phyloP scores from a whole-genome alignment of 1,140 invertebrate species.

The Harlomillsia oculata region DNA sequence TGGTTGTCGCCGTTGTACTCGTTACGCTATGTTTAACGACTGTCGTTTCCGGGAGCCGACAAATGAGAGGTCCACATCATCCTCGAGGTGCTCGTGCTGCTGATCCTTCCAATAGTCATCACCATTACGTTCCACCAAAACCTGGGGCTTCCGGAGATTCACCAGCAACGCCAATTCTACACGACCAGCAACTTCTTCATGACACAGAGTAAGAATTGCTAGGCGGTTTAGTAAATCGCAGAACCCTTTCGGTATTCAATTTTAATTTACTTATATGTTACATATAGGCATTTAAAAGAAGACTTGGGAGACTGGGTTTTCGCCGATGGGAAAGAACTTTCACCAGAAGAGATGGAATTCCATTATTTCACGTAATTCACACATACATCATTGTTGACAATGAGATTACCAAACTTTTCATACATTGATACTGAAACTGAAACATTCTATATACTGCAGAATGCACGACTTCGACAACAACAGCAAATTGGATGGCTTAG shows the following conservation, averaged over 20 bases:
- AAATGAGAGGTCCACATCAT: conserved; percentile 59
- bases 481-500: conserved; percentile 65
- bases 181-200: conserved; percentile 55
- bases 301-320: conserved; percentile 51
- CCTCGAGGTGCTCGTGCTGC: conserved; percentile 39
- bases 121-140: conserved; percentile 52
- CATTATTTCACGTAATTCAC: conserved; percentile 51
- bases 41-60: no score
- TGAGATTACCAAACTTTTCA: no score
- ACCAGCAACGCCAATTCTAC: conserved; percentile 50
- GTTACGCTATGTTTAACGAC: not conserved
- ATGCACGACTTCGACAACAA: conserved; percentile 73
- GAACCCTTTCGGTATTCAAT: not conserved
- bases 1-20: not conserved
- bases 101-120: conserved; percentile 18
- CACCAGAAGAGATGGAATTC: conserved; percentile 62
- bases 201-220: conserved; percentile 51
- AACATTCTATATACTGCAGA: conserved; percentile 40
- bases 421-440: no score
- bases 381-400: not conserved
- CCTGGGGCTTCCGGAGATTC: conserved; percentile 41
- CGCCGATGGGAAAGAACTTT: conserved; percentile 54
- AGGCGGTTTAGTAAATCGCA: not conserved
- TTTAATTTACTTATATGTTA: conserved; percentile 32
- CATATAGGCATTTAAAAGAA: conserved; percentile 58